Conservation (phyloP, 35 echinoderm and acorn worm species). For the Amphiura filiformis region DNA sequence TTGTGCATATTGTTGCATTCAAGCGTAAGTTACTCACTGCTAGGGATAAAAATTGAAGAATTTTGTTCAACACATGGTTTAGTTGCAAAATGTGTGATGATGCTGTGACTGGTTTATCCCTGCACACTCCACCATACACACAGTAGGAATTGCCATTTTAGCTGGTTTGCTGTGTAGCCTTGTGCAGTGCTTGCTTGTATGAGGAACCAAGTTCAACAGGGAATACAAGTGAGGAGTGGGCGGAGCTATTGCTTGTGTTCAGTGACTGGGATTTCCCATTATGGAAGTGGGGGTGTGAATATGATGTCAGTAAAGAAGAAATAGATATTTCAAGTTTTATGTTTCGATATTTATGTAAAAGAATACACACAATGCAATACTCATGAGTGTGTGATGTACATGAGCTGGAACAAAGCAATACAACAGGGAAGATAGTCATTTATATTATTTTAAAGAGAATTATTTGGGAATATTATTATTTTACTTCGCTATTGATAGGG, state of each 20-base stretch:
- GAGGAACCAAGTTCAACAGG: background rate
- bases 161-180: background rate
- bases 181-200: background rate
- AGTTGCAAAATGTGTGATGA: background rate
- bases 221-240: background rate
- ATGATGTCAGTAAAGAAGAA: too few species aligned
- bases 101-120: background rate
- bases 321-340: too few species aligned
- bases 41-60: background rate
- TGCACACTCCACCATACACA: too few species aligned
- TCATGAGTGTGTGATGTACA: too few species aligned
- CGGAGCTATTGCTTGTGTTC: background rate
- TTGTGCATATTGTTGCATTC: background rate
- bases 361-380: too few species aligned
- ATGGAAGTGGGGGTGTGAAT: background rate
- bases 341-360: too few species aligned
- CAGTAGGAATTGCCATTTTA: background rate
- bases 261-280: background rate
- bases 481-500: too few species aligned
- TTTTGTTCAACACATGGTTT: background rate
- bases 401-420: too few species aligned
- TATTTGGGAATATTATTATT: too few species aligned
- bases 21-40: background rate
- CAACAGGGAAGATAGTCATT: too few species aligned
- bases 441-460: too few species aligned